Evolutionary conservation across 2,888 invertebrate species (phyloP).

Genomic region (Scaptomyza reducta): DNA sequence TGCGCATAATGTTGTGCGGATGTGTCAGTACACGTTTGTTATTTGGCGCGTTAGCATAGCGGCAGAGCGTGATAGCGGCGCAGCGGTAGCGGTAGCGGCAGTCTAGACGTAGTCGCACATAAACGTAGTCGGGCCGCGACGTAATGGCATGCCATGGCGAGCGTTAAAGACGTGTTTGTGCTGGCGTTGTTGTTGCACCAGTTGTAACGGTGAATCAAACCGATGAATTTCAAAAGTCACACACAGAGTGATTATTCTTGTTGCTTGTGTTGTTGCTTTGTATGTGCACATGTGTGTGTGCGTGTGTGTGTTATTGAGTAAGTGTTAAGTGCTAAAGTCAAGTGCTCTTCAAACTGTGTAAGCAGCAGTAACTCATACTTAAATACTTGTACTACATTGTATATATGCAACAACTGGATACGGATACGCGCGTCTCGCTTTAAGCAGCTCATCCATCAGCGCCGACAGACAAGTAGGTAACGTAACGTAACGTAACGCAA

Average conservation of each 20-base stretch:
- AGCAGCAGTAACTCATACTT: slow-evolving; percentile 15
- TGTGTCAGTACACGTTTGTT: slow-evolving; percentile 82
- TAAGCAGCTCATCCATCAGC: slow-evolving; percentile 34
- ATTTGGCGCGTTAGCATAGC: slow-evolving; percentile 76
- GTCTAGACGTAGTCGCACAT: slow-evolving; percentile 25
- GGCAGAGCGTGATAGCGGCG: slow-evolving; percentile 22
- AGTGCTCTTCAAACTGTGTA: slow-evolving; percentile 61
- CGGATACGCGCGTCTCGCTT: slow-evolving; percentile 62
- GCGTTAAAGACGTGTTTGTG: slow-evolving; percentile 28
- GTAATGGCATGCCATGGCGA: slow-evolving; percentile 44
- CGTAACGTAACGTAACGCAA: slow-evolving; percentile 37
- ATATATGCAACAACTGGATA: slow-evolving; percentile 74
- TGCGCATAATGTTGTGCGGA: slow-evolving; percentile 81
- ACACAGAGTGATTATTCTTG: slow-evolving; percentile 35
- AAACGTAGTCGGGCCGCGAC: slow-evolving; percentile 12
- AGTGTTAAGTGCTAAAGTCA: slow-evolving; percentile 53
- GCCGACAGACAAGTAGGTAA: slow-evolving; percentile 62
- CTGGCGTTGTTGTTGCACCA: slow-evolving; percentile 11
- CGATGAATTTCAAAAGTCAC: slow-evolving; percentile 23
- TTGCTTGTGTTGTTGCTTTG: slow-evolving; percentile 17
- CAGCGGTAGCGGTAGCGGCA: slow-evolving; percentile 20
- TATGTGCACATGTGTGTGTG: slow-evolving; percentile 5
- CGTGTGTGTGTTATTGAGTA: not conserved
- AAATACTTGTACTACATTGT: slow-evolving; percentile 21
- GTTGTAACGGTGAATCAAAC: slow-evolving; percentile 38